phyloP scores from a whole-genome alignment of 2,888 invertebrate species.

The Archips crataeganus region DNA sequence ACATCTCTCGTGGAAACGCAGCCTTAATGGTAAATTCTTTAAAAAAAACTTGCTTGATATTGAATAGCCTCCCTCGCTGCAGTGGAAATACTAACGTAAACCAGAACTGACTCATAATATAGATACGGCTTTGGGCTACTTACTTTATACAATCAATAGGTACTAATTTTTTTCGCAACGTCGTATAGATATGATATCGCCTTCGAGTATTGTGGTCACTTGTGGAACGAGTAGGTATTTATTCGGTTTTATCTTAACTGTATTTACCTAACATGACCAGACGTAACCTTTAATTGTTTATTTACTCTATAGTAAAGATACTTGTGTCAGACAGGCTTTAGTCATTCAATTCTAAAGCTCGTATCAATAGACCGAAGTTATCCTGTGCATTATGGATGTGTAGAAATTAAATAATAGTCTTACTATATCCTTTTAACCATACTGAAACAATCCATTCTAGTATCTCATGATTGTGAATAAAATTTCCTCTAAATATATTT shows the following conservation, averaged over 20 bases:
- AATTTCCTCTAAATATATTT: too few species aligned
- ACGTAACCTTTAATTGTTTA: conserved; percentile 9
- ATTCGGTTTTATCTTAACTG: conserved; percentile 8
- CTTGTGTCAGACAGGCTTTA: neutral
- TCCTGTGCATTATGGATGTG: too few species aligned
- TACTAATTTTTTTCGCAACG: conserved; percentile 34
- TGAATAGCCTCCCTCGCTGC: neutral
- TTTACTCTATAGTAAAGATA: conserved; percentile 2
- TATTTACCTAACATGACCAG: conserved; percentile 9
- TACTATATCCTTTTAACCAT: too few species aligned
- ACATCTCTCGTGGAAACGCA: too few species aligned
- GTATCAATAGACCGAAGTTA: too few species aligned
- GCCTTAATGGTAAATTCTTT: neutral
- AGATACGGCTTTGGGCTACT: conserved; percentile 27
- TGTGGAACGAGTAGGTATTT: conserved; percentile 17
- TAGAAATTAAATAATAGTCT: too few species aligned
- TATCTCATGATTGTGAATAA: too few species aligned
- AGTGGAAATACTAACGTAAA: conserved; percentile 10
- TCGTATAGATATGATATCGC: conserved; percentile 30
- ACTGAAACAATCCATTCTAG: too few species aligned
- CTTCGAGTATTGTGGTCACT: conserved; percentile 22
- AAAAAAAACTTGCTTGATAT: neutral
- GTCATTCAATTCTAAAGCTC: neutral
- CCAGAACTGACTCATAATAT: conserved; percentile 24
- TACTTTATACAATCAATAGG: conserved; percentile 28